Evolutionary conservation across 2,888 invertebrate species (phyloP), one percentile per base, ranked within the genome.

Genomic region (Ceratothoa steindachneri): DNA sequence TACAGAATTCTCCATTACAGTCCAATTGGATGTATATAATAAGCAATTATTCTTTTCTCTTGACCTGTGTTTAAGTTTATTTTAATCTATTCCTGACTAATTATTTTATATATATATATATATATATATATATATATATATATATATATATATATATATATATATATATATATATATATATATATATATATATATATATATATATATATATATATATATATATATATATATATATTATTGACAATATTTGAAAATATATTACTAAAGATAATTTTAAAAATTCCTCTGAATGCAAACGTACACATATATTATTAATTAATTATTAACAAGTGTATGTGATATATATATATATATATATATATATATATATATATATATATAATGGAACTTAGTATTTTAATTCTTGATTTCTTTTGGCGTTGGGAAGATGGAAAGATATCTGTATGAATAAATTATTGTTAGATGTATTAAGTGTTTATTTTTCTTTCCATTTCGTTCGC

Each of bases 111-210:
- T 64, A 64, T 64, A 64, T 64, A 64, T 64, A 64, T 64, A 64
- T 64, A 64, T 64, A 64, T 64, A 64, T 64, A 64, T 64, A 64
- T 64, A 64, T 64, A 60, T 64, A 64, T 64, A 64, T 64, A 64
- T 64, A 2, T 64, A 64, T 64, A 64, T 2, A 64, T 64, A 64
- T 64, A 64, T 64, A 64, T 64, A 64, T 64, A 64, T 64, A 64
- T 64, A 64, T 64, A 64, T 64, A 64, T 64, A 64, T 64, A 64
- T 64, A 64, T 64, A 64, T 64, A 64, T 64, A 64, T 64, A 64
- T 64, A 64, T 64, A 64, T 64, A 64, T 64, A 64, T 64, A 60
- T 60, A 60, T 60, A 60, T 60, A 60, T 60, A 60, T 60, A 60
- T 60, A 60, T 60, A 60, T 60, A 60, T 60, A 60, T 60, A 60